Evolutionary conservation across 1,140 invertebrate genomes (phyloP).

Genomic region (Bombus fervidus): DNA sequence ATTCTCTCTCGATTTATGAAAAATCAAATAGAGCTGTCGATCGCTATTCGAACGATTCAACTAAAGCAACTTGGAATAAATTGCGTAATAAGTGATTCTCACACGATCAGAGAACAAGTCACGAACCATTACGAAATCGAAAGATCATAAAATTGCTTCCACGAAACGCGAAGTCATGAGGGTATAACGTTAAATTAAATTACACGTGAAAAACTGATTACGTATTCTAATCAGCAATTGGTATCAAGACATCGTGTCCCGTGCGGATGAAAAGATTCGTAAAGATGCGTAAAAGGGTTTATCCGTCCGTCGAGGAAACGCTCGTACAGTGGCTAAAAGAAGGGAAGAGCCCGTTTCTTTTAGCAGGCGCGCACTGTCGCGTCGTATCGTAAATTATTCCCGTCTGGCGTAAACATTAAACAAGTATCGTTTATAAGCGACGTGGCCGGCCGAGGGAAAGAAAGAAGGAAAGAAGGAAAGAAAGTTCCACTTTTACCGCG

Average conservation of each 20-base stretch:
- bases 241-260: not conserved
- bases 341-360: constrained; percentile 1
- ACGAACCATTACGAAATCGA: not conserved
- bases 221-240: not conserved
- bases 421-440: constrained; percentile 19
- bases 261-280: not conserved
- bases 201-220: too few relatives aligned
- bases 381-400: constrained; percentile 40
- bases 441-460: not conserved
- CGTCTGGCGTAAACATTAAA: constrained; percentile 44
- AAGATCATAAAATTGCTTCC: not conserved
- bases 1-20: too few relatives aligned
- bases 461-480: not conserved
- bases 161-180: not conserved
- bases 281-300: not conserved
- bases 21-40: too few relatives aligned
- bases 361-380: not conserved
- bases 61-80: too few relatives aligned
- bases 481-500: constrained; percentile 42
- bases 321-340: not conserved
- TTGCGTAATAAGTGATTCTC: not conserved
- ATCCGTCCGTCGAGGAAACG: not conserved
- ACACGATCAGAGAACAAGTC: not conserved
- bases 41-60: too few relatives aligned
- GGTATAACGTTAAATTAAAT: not conserved